Evolutionary conservation across 53 echinoderm and acorn worm genomes (phyloP).

Genomic region (Temnopleurus reevesii): DNA sequence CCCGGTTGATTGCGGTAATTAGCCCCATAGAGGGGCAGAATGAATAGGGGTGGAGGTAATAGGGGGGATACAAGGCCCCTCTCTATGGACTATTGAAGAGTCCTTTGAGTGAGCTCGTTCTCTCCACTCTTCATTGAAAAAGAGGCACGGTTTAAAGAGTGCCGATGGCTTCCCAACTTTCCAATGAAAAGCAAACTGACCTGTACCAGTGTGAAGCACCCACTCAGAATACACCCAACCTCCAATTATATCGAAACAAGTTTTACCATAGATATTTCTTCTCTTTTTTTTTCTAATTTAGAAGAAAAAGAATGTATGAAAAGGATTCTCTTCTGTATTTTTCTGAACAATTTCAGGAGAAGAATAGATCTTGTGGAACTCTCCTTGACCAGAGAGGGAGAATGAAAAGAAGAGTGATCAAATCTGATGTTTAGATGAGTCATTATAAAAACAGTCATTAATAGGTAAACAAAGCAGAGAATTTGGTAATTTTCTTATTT

Average conservation of each 20-base stretch:
- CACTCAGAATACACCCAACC: constrained; percentile 31
- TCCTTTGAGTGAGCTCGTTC: neutral
- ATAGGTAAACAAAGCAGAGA: neutral
- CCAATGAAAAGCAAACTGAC: constrained; percentile 7
- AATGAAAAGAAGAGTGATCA: neutral
- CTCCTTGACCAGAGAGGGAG: constrained; percentile 45
- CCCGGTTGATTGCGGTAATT: constrained; percentile 31
- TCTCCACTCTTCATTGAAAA: constrained; percentile 8
- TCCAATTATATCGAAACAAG: constrained; percentile 8
- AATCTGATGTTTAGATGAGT: neutral
- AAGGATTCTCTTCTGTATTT: neutral
- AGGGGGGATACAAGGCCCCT: constrained; percentile 40
- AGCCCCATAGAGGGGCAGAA: constrained; percentile 20
- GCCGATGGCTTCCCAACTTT: neutral
- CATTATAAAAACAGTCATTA: constrained; percentile 27
- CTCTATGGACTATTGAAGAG: neutral
- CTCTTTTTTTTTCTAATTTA: neutral
- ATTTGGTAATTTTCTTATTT: neutral
- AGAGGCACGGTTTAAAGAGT: constrained; percentile 26
- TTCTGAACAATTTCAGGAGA: neutral
- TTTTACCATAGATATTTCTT: neutral
- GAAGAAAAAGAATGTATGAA: neutral
- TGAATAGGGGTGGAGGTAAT: constrained; percentile 44
- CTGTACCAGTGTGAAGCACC: constrained; percentile 25
- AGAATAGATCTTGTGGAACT: neutral